A percentile compares a stretch with the other conserved stretches of the same genome.
Conservation (phyloP, 1,140 invertebrate genomes). For the Holotrichia oblita region DNA sequence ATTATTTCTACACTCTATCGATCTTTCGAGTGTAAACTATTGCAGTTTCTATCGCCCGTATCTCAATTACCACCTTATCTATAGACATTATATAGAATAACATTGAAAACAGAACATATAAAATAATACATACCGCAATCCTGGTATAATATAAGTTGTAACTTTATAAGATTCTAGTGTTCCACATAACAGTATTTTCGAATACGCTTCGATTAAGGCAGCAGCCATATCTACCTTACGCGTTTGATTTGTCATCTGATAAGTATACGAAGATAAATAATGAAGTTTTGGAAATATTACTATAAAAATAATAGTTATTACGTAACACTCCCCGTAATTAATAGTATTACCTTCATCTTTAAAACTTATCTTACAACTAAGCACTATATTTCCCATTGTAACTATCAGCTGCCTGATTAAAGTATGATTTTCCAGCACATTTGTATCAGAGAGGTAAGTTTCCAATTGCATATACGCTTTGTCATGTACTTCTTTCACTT, state of each 20-base stretch:
- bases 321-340: not conserved
- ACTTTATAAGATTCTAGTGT: slow-evolving; percentile 64
- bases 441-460: slow-evolving; percentile 68
- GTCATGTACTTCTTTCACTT: slow-evolving; percentile 69
- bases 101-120: too few species aligned
- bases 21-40: too few species aligned
- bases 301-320: slow-evolving; percentile 58
- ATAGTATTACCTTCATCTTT: slow-evolving; percentile 65
- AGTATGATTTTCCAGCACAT: slow-evolving; percentile 61
- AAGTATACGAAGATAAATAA: slow-evolving; percentile 66
- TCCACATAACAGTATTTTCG: slow-evolving; percentile 71
- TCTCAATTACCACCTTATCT: too few species aligned
- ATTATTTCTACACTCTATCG: too few species aligned
- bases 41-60: too few species aligned
- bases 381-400: slow-evolving; percentile 65
- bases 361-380: slow-evolving; percentile 65
- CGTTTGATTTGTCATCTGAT: slow-evolving; percentile 65
- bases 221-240: slow-evolving; percentile 68
- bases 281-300: slow-evolving; percentile 72
- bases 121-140: slow-evolving; percentile 60
- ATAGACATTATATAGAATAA: too few species aligned
- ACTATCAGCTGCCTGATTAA: slow-evolving; percentile 64
- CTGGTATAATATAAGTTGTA: slow-evolving; percentile 62
- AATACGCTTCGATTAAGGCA: slow-evolving; percentile 74
- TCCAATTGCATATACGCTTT: slow-evolving; percentile 79